phyloP scores from a whole-genome alignment of 2,113 vertebrate genomes.

The Psittacus erithacus region DNA sequence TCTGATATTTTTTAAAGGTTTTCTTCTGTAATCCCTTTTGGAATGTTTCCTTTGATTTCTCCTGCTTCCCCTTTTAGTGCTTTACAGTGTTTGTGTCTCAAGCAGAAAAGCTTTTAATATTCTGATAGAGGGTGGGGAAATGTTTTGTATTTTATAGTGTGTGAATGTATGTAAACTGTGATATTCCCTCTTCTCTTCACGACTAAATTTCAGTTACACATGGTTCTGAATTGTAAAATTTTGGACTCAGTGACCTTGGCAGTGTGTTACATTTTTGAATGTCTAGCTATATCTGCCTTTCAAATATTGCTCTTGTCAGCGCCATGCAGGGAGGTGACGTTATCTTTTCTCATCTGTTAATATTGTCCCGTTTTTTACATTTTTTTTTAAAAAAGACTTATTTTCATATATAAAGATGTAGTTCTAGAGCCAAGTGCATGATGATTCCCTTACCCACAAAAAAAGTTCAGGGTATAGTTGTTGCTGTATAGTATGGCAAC shows the following conservation, averaged over 20 bases:
- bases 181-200: neutral
- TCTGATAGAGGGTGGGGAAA: neutral
- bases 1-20: neutral
- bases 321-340: neutral
- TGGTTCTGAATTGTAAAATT: neutral
- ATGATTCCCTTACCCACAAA: neutral
- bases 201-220: neutral
- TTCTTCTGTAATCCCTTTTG: neutral
- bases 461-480: neutral
- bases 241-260: neutral
- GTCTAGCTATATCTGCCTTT: neutral
- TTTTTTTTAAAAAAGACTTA: neutral
- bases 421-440: neutral
- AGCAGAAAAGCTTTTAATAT: neutral
- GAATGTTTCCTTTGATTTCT: neutral
- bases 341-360: neutral
- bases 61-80: neutral
- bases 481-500: neutral
- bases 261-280: neutral
- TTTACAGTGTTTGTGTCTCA: neutral
- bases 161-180: neutral
- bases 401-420: neutral
- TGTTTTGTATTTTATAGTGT: neutral
- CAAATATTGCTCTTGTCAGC: neutral
- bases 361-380: neutral